Percentiles rank a stretch among this genome's conserved stretches.
phyloP scores from a whole-genome alignment of 2,113 vertebrate species.

The Cettia cetti region DNA sequence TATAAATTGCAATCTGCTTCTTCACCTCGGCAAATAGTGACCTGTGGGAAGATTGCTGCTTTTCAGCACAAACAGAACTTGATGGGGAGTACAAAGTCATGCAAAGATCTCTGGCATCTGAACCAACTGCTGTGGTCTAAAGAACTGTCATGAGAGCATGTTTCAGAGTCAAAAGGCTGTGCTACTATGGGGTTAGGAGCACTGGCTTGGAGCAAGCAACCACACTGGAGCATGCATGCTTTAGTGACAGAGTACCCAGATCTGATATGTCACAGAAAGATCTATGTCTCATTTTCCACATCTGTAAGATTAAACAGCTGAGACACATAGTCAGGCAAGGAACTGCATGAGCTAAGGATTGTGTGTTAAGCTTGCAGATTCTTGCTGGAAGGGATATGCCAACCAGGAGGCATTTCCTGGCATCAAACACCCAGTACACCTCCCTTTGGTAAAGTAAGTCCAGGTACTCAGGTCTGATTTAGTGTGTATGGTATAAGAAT shows the following conservation, averaged over 20 bases:
- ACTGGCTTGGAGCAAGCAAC: neutral
- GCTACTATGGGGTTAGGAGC: neutral
- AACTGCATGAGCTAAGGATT: neutral
- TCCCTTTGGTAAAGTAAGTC: neutral
- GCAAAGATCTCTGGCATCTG: neutral
- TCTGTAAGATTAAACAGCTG: neutral
- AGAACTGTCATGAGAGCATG: neutral
- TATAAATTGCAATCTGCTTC: neutral
- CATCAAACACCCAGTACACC: neutral
- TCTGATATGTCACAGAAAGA: neutral
- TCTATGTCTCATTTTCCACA: neutral
- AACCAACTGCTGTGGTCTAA: neutral
- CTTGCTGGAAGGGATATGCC: neutral
- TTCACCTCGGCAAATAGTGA: neutral
- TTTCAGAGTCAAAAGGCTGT: neutral
- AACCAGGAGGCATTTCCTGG: neutral
- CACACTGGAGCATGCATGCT: neutral
- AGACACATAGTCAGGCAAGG: neutral
- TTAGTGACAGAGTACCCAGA: neutral
- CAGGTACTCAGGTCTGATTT: neutral
- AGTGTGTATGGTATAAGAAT: neutral
- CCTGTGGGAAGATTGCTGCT: neutral
- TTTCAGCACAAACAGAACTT: neutral
- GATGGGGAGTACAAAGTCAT: neutral
- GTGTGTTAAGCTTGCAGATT: neutral